Evolutionary conservation across 2,113 vertebrate species (phyloP).

Genomic region (Erythrocercus mccallii): DNA sequence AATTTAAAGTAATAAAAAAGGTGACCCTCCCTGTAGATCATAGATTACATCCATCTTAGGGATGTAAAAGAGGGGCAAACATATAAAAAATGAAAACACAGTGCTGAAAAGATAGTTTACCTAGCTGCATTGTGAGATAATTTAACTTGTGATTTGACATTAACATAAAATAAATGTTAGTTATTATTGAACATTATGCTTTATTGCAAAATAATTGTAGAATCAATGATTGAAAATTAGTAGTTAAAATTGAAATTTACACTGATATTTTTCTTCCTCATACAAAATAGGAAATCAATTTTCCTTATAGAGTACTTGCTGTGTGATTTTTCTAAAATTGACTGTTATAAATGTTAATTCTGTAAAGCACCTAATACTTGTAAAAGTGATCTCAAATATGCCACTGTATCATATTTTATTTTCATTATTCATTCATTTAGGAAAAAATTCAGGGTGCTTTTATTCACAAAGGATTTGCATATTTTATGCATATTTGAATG

Average conservation of each 20-base stretch:
- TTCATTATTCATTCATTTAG: not conserved
- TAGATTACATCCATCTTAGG: not conserved
- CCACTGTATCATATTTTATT: not conserved
- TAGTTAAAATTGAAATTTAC: not conserved
- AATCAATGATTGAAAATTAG: not conserved
- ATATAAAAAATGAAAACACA: not conserved
- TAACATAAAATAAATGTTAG: not conserved
- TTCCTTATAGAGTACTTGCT: not conserved
- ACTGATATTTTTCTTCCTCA: not conserved
- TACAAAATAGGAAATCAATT: not conserved
- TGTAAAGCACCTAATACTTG: not conserved
- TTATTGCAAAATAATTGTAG: not conserved
- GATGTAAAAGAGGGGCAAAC: not conserved
- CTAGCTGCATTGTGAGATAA: not conserved
- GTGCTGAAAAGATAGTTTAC: not conserved
- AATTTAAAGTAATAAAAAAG: not conserved
- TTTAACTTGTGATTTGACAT: not conserved
- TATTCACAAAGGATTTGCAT: not conserved
- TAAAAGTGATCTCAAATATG: not conserved
- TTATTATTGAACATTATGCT: not conserved
- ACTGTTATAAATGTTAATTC: not conserved
- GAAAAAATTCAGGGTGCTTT: not conserved
- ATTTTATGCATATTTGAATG: rapidly evolving
- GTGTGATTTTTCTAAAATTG: not conserved
- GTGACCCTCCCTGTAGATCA: not conserved